These are phyloP conservation scores for Chrosomus eos DNA, from an alignment of 2,797 vertebrate species.

Conservation along the genomic window DNA sequence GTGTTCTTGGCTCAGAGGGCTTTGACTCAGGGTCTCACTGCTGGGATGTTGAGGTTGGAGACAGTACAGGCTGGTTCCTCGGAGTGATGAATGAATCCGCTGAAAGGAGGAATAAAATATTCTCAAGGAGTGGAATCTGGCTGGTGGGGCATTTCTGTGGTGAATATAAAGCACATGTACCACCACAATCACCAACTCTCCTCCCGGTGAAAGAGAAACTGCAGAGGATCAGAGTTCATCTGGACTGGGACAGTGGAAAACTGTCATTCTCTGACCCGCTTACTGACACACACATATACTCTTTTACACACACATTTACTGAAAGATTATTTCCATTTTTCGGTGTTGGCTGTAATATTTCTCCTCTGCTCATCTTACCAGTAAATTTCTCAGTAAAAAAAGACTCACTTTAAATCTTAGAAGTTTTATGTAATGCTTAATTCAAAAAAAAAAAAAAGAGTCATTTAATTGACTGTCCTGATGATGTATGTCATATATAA, in stretches of 20 bases:
- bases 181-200: neutral
- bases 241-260: constrained; percentile 53
- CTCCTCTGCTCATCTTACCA: constrained; percentile 30
- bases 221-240: constrained; percentile 53
- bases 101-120: constrained; percentile 34
- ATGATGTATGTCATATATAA: neutral
- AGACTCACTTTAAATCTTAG: neutral
- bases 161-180: constrained; percentile 14
- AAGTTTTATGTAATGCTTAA: too few relatives aligned
- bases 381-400: constrained; percentile 10
- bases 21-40: constrained; percentile 52
- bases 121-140: constrained; percentile 48
- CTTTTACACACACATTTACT: constrained; percentile 45
- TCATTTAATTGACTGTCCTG: neutral
- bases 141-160: constrained; percentile 26
- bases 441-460: too few relatives aligned
- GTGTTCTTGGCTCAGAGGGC: constrained; percentile 50
- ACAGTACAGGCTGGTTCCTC: constrained; percentile 40
- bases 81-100: constrained; percentile 52
- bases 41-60: constrained; percentile 58
- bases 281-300: constrained; percentile 45
- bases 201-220: constrained; percentile 30
- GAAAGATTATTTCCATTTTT: constrained; percentile 47
- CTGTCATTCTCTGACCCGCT: constrained; percentile 52
- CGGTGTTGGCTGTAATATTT: neutral